Base-by-base conservation (phyloP, 2,113 vertebrate species). In the Dipodomys spectabilis region DNA sequence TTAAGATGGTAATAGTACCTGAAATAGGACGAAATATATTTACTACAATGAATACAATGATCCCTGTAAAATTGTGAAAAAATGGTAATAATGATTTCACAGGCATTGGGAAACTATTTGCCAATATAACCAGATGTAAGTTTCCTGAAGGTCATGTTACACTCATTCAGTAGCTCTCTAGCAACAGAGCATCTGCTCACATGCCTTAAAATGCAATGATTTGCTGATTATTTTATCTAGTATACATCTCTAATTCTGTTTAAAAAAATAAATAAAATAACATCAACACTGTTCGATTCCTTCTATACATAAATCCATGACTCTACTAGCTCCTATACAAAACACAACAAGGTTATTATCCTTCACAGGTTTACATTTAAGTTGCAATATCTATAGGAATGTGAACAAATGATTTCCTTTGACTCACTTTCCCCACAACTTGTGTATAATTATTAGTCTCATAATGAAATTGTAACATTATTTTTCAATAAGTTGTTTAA, bases 111-210 rank as follows among this genome's bases (percentile, higher is more conserved):
- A 94, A 45, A 79, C 69, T 81, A 25, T 74, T 78, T 87, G 45
- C 28, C 65, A 89, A 49, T 86, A 90, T 91, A 93, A 82, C 68
- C 12, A 85, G 16, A 20, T 92, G 71, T 28, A 82, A 49, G 71
- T 88, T 79, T 69, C 10, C 60, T 67, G 45, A 35, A 84, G 80
- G 23, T 72, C 25, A 22, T 64, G 79, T 88, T 86, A 64, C n/a
- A 83, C 11, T 69, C 12, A 15, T 65, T 67, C 27, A 86, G 13
- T 27, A 71, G 88, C 86, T 91, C 72, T 53, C 53, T 83, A 81
- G 72, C 23, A 94, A 44, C 67, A 91, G 1, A 72, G 6, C 30
- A 79, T 90, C 74, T 88, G 23, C 5, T 82, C 49, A 75, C 44
- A 32, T 44, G 57, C n/a, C 64, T 77, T 53, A 71, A 73, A 83